phyloP scores from a whole-genome alignment of 1,140 invertebrate species.

The Wasmannia auropunctata region DNA sequence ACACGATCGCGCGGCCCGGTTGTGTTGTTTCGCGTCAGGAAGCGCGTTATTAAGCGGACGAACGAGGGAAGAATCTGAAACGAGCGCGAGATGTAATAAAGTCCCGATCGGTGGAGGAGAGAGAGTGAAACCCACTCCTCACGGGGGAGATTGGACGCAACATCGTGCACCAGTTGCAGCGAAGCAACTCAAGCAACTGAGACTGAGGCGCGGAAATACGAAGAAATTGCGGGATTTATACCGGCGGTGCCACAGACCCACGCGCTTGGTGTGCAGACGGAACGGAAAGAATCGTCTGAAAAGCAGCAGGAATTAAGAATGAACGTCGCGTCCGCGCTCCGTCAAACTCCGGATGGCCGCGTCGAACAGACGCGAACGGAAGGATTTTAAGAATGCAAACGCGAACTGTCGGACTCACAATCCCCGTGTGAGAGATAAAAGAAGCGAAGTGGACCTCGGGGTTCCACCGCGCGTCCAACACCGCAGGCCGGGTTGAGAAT shows the following conservation, averaged over 20 bases:
- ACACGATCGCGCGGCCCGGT: conserved; percentile 12
- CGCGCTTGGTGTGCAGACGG: not conserved
- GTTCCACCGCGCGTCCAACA: not conserved
- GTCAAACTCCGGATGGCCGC: not conserved
- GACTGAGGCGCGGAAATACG: not conserved
- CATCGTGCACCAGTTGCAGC: not conserved
- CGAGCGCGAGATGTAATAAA: conserved; percentile 27
- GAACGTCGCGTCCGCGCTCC: not conserved
- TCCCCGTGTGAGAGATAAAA: not conserved
- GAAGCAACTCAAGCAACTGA: not conserved
- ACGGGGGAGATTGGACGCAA: not conserved
- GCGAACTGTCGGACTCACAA: not conserved
- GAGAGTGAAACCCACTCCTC: not conserved
- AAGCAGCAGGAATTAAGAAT: not conserved
- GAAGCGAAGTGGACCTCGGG: not conserved
- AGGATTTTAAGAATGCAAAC: not conserved
- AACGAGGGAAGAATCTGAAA: conserved; percentile 12
- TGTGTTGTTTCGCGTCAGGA: conserved; percentile 23
- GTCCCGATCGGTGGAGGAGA: not conserved
- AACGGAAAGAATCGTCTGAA: not conserved
- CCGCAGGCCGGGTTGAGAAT: not conserved
- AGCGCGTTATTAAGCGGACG: conserved; percentile 34
- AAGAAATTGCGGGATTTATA: not conserved
- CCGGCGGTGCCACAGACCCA: too few relatives aligned
- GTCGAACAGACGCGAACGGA: not conserved